phyloP scores from a whole-genome alignment of 2,888 invertebrate species.

The Latrodectus hesperus region DNA sequence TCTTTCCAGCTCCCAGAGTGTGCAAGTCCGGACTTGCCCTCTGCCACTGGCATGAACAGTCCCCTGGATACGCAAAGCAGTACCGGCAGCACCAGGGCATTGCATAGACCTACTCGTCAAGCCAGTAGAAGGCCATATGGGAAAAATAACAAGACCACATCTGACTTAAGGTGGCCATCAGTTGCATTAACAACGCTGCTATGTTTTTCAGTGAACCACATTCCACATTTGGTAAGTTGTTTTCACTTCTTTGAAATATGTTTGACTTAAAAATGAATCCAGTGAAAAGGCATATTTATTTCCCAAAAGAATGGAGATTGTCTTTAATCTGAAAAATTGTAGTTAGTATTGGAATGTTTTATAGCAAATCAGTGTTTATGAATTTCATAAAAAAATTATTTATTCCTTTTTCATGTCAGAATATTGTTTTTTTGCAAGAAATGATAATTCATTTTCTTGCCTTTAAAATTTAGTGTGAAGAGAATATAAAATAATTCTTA shows the following conservation, averaged over 20 bases:
- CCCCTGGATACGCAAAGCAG: conserved; percentile 70
- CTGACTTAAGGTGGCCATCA: conserved; percentile 74
- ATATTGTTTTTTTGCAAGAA: too few species aligned
- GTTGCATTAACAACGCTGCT: conserved; percentile 78
- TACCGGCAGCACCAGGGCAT: conserved; percentile 63
- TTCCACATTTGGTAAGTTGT: conserved; percentile 79
- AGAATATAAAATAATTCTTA: too few species aligned
- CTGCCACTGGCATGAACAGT: conserved; percentile 71
- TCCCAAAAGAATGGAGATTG: too few species aligned
- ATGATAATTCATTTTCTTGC: too few species aligned
- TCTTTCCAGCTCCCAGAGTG: conserved; percentile 64
- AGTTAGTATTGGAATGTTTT: too few species aligned
- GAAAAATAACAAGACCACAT: conserved; percentile 72
- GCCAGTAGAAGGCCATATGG: conserved; percentile 57
- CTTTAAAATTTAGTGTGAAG: too few species aligned
- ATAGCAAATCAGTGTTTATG: too few species aligned
- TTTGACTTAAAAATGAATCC: too few species aligned
- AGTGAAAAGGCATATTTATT: too few species aligned
- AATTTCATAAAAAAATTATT: too few species aligned
- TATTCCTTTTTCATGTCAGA: too few species aligned
- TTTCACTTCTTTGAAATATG: not conserved
- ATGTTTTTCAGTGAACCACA: conserved; percentile 79
- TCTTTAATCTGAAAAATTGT: too few species aligned
- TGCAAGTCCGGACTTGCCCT: conserved; percentile 71
- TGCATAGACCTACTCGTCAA: conserved; percentile 62